Conservation (phyloP, 2,113 vertebrate genomes). For the Seriola quinqueradiata region DNA sequence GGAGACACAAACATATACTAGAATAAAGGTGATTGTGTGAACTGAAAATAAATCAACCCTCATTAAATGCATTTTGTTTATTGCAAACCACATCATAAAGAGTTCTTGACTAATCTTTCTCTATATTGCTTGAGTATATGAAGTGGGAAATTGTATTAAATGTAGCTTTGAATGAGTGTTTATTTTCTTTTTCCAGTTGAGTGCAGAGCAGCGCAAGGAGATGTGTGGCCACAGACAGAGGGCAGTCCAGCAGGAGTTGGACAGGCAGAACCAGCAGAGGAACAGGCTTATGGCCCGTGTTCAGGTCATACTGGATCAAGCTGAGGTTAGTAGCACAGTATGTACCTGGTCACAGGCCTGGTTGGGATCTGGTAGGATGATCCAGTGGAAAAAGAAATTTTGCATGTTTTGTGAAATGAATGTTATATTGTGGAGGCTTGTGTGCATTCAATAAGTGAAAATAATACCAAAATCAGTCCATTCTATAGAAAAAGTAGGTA, state of each 20-base stretch:
- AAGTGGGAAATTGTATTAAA: neutral
- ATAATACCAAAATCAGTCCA: neutral
- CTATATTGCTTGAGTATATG: neutral
- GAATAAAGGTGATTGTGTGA: neutral
- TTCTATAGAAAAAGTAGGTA: neutral
- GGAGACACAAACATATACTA: neutral
- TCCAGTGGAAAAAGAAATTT: neutral
- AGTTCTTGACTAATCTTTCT: neutral
- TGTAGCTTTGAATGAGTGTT: neutral
- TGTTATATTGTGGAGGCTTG: too few relatives aligned
- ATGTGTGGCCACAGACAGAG: slow-evolving; percentile 88
- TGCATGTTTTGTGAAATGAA: neutral
- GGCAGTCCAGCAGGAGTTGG: slow-evolving; percentile 86
- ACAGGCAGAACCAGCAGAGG: slow-evolving; percentile 81
- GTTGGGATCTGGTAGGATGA: neutral
- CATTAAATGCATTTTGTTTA: neutral
- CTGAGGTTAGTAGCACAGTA: slow-evolving; percentile 83
- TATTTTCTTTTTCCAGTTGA: slow-evolving; percentile 84
- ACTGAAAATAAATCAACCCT: slow-evolving; percentile 2
- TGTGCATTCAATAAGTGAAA: neutral
- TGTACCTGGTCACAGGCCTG: neutral
- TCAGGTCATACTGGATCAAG: slow-evolving; percentile 87
- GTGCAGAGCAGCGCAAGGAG: slow-evolving; percentile 86
- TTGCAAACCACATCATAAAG: neutral
- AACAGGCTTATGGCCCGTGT: slow-evolving; percentile 84